These are phyloP conservation scores for Laspeyria flexula DNA, from an alignment of 2,888 invertebrate genomes.

Conservation along the genomic window DNA sequence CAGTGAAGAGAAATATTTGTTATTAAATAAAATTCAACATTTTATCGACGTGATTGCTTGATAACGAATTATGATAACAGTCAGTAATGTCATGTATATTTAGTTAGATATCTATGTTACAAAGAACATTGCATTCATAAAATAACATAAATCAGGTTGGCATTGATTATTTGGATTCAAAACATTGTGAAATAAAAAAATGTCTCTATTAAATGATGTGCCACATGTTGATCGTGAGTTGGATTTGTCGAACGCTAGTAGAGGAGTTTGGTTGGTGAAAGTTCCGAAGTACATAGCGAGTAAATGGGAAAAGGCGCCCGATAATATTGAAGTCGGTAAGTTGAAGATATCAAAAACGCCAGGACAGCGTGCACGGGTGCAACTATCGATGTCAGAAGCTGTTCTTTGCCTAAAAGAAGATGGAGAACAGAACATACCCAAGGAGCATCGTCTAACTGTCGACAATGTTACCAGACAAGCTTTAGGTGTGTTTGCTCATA, in stretches of 20 bases:
- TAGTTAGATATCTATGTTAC: background rate
- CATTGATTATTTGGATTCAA: background rate
- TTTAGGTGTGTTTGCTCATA: slow-evolving; percentile 96
- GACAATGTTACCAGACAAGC: slow-evolving; percentile 96
- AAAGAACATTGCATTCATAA: background rate
- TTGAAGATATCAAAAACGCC: slow-evolving; percentile 93
- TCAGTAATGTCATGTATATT: background rate
- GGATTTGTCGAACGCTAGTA: slow-evolving; percentile 95
- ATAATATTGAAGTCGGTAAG: slow-evolving; percentile 97
- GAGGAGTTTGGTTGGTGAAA: slow-evolving; percentile 98
- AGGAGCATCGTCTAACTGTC: slow-evolving; percentile 96
- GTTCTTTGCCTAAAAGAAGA: slow-evolving; percentile 92
- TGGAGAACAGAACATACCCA: slow-evolving; percentile 93
- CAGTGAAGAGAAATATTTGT: background rate
- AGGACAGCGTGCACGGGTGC: slow-evolving; percentile 94
- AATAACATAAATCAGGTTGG: background rate
- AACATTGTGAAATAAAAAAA: slow-evolving; percentile 9
- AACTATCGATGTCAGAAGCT: slow-evolving; percentile 92
- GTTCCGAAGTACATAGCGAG: slow-evolving; percentile 98
- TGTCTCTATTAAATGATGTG: slow-evolving; percentile 53
- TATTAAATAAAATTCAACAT: background rate
- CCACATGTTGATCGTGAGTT: slow-evolving; percentile 91
- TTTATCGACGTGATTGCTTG: background rate
- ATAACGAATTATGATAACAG: background rate
- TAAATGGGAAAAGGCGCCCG: slow-evolving; percentile 97